Base-by-base conservation (phyloP, 2,888 invertebrate species). In the Xylocampa areola region DNA sequence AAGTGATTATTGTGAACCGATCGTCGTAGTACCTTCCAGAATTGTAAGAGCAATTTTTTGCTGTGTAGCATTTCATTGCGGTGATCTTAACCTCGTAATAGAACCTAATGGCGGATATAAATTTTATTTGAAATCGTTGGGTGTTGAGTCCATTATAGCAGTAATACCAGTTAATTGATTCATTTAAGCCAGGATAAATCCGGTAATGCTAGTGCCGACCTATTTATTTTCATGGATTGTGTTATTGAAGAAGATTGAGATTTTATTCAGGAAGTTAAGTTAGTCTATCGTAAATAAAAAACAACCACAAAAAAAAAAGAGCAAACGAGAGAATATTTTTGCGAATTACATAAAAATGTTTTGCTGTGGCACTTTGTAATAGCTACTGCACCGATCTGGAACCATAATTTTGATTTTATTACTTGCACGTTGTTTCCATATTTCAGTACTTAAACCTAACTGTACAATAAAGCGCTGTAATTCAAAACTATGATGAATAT, bases 401-500 rank as follows among this genome's bases (percentile, higher is more conserved):
- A 11, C 13, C 30, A 60, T 25, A 11, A 10, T 32, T 8, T 27
- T 45, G 17, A 52, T 41, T 52, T 52, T 25, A 53, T 49, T 49
- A 41, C 13, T 4, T 7, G 27, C 14, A 11, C 3, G 13, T 29
- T 27, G 32, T 55, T 45, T 62, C 40, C 39, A 11, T 5, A 11
- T 11, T 35, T 35, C 16, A 25, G 23, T 39, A 35, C 39, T 47
- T 51, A 47, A 40, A 35, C 6, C 27, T 63, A 53, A 43, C 36
- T 49, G 36, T 35, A 36, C 29, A 51, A 47, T 37, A 70, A 58
- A 70, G 45, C 47, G 23, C 50, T 65, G 51, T 68, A 71, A 67
- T 50, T 50, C 43, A 60, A 70, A 67, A 67, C 53, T 67, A 11
- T 13, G 6, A 45, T 72, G 44, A 53, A 72, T 61, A 67, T 68